These are phyloP conservation scores for Charaxes varanes DNA, from an alignment of 1,140 invertebrate species.

Conservation along the genomic window DNA sequence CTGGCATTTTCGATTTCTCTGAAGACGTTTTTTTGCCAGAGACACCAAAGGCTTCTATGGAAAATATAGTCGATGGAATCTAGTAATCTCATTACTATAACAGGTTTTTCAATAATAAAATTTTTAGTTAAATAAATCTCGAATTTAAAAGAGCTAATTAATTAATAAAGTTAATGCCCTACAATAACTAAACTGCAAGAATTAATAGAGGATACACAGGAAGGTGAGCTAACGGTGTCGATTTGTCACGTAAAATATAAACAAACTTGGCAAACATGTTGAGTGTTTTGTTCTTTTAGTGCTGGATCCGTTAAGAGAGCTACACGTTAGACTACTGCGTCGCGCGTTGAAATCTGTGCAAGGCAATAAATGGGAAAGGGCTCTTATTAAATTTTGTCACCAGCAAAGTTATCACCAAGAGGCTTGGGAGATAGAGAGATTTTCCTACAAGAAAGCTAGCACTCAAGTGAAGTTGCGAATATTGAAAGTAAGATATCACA, in stretches of 20 bases:
- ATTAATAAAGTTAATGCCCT: too few relatives aligned
- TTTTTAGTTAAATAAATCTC: too few relatives aligned
- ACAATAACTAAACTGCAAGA: too few relatives aligned
- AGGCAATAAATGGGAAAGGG: conserved; percentile 92
- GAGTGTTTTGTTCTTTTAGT: conserved; percentile 80
- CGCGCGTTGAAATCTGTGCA: conserved; percentile 89
- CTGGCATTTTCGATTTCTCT: too few relatives aligned
- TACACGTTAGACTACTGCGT: conserved; percentile 92
- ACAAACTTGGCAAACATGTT: conserved; percentile 49
- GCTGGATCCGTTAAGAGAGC: conserved; percentile 83
- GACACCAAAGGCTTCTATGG: too few relatives aligned
- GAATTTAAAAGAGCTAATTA: too few relatives aligned
- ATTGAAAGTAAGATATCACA: conserved; percentile 80
- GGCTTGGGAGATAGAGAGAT: conserved; percentile 96
- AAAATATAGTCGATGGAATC: too few relatives aligned
- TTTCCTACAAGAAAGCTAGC: conserved; percentile 95
- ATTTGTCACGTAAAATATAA: conserved; percentile 54
- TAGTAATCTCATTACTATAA: too few relatives aligned
- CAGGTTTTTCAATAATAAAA: too few relatives aligned
- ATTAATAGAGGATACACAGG: too few relatives aligned
- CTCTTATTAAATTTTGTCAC: conserved; percentile 93
- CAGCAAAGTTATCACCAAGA: conserved; percentile 89
- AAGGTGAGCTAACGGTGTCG: conserved; percentile 78
- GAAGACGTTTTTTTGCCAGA: too few relatives aligned
- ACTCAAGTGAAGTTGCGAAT: conserved; percentile 90